Percentiles rank a stretch among this genome's conserved stretches.
These are phyloP conservation scores for Pachyrhynchus sulphureomaculatus DNA, from an alignment of 1,140 invertebrate genomes.

Conservation along the genomic window DNA sequence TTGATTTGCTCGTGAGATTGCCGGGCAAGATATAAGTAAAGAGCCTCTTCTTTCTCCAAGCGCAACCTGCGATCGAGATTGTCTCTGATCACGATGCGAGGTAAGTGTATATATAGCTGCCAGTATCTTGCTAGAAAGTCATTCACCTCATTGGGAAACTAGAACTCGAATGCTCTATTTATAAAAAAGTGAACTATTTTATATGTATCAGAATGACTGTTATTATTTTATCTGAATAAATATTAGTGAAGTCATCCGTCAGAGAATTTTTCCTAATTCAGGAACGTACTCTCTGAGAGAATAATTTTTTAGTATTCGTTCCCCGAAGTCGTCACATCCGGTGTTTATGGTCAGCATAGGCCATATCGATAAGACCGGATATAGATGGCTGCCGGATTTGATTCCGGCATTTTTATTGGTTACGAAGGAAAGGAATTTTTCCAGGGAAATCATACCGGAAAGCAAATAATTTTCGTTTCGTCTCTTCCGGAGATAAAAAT, in stretches of 20 bases:
- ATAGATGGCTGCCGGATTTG: conserved; percentile 44
- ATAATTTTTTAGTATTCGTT: conserved; percentile 44
- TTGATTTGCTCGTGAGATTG: too few species aligned
- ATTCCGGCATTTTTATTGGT: conserved; percentile 43
- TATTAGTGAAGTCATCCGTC: not conserved
- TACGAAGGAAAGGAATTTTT: conserved; percentile 27
- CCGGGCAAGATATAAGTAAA: too few species aligned
- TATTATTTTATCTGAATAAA: not conserved
- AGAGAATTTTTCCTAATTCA: not conserved
- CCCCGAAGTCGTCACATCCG: conserved; percentile 45
- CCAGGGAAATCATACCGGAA: conserved; percentile 32
- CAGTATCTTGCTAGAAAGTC: too few species aligned
- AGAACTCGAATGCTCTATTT: too few species aligned
- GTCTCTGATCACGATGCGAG: too few species aligned
- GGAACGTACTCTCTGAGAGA: conserved; percentile 16
- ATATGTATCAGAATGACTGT: not conserved
- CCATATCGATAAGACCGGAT: conserved; percentile 46
- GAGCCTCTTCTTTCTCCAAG: too few species aligned
- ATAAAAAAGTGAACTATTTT: not conserved
- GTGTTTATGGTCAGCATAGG: conserved; percentile 42
- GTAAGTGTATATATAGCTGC: too few species aligned
- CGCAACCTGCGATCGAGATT: too few species aligned
- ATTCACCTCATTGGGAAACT: too few species aligned
- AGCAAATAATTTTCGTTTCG: conserved; percentile 31
- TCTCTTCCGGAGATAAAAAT: conserved; percentile 26